Evolutionary conservation across 2,888 invertebrate genomes (phyloP), one percentile per base, ranked within the genome.

Genomic region (Cordylochernes scorpioides): DNA sequence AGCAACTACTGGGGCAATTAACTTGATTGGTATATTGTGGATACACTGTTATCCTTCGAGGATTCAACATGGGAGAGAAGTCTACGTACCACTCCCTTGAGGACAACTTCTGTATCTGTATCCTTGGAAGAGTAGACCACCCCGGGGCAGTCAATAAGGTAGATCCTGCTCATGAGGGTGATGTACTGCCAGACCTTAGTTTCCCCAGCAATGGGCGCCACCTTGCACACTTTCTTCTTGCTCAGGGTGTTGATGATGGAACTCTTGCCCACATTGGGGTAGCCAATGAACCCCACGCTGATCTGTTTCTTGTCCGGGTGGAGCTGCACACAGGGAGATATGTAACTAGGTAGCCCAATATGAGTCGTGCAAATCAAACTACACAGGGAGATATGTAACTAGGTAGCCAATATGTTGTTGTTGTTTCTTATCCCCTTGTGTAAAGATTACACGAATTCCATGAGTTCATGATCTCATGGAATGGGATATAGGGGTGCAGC

Each of bases 191-290:
- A 99, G 2, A 94, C 88, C 51, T 62, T 64, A 4, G 62, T 64
- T 44, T 64, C 61, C 4, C 97, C 97, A 32, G 97, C 94, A 46
- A 99, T 82, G 0, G 97, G 97, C 4, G 97, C 97, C 19, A 63
- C 88, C 53, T 88, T 97, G 52, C 97, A 99, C 0, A 99, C 97
- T 57, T 97, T 91, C 48, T 91, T 88, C 7, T 77, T 72, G 31
- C 82, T 64, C 31, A 99, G 57, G 1, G 97, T 82, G 53, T 97
- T 99, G 39, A 99, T 94, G 5, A 99, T 70, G 1, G 94, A 94
- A 37, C 88, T 91, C 56, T 99, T 97, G 0, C 97, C 97, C 4
- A 82, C 82, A 59, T 99, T 99, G 3, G 97, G 97, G 53, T 94
- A 99, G 0, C 97, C 97, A 50, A 99, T 86, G 42, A 99, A 74